Conservation (phyloP, 53 echinoderm and acorn worm genomes). For the Zoroaster sp. region DNA sequence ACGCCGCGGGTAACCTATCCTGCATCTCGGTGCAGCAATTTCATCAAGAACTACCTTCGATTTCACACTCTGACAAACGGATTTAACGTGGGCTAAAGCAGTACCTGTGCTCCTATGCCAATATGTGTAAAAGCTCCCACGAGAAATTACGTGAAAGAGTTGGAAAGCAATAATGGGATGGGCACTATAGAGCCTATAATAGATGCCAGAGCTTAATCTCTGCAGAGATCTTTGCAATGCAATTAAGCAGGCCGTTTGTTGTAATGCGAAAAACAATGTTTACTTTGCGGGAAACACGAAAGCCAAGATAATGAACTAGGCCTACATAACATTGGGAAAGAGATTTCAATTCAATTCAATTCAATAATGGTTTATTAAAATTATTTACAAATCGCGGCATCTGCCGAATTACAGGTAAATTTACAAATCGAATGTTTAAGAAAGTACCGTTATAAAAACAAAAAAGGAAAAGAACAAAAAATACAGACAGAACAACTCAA, state of each 20-base stretch:
- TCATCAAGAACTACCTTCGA: neutral
- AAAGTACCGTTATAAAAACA: no score
- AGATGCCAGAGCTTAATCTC: neutral
- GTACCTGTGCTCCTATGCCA: neutral
- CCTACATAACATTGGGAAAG: no score
- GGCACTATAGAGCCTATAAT: neutral
- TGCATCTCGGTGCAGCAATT: neutral
- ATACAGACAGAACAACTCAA: no score
- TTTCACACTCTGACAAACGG: neutral
- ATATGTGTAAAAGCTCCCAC: conserved; percentile 2
- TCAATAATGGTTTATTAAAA: no score
- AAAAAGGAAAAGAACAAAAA: no score
- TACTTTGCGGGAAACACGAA: no score
- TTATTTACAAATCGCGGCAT: no score
- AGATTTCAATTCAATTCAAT: no score
- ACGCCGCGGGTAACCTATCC: neutral
- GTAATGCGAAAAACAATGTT: neutral
- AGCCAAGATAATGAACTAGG: no score
- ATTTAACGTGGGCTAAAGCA: neutral
- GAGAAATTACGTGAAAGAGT: conserved; percentile 43
- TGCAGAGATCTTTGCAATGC: neutral
- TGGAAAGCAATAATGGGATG: neutral
- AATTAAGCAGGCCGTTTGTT: conserved; percentile 1
- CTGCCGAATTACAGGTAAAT: no score
- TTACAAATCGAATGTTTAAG: no score